These are phyloP conservation scores for Schizaphis graminum DNA, from an alignment of 2,888 invertebrate species.

Conservation along the genomic window DNA sequence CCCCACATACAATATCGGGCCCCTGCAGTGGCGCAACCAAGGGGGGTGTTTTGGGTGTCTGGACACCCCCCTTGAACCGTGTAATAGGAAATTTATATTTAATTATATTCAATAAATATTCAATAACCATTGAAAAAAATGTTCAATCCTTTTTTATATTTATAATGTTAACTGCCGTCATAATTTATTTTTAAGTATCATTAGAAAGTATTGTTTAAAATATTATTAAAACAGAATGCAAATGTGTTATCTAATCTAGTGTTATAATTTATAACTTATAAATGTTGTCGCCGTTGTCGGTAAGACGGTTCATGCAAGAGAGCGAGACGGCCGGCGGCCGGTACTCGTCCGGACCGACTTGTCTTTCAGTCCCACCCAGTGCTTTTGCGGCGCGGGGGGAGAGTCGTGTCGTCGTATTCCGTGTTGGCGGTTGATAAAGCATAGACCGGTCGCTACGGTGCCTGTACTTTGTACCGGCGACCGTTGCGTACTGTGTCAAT, in stretches of 20 bases:
- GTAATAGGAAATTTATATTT: background rate
- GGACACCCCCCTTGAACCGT: background rate
- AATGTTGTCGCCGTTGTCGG: background rate
- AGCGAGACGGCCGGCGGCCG: background rate
- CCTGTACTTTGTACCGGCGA: no score
- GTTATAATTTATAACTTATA: background rate
- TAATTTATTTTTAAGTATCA: conserved; percentile 12
- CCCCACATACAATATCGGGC: no score
- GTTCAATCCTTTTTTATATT: background rate
- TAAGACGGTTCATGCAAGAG: background rate
- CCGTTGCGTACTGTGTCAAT: no score
- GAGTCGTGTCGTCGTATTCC: no score
- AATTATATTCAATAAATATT: background rate
- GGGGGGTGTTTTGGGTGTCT: background rate
- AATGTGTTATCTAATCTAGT: background rate
- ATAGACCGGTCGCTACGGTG: no score
- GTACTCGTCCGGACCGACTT: background rate
- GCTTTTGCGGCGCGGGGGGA: no score
- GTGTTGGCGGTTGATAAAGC: no score
- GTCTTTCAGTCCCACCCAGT: no score
- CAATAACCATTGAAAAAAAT: no score
- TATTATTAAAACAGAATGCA: background rate
- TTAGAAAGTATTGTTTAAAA: conserved; percentile 19
- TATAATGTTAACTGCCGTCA: background rate
- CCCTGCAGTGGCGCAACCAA: background rate